Percentiles rank a stretch among this genome's conserved stretches.
phyloP scores from a whole-genome alignment of 2,113 vertebrate genomes.

The Lycocorax pyrrhopterus region DNA sequence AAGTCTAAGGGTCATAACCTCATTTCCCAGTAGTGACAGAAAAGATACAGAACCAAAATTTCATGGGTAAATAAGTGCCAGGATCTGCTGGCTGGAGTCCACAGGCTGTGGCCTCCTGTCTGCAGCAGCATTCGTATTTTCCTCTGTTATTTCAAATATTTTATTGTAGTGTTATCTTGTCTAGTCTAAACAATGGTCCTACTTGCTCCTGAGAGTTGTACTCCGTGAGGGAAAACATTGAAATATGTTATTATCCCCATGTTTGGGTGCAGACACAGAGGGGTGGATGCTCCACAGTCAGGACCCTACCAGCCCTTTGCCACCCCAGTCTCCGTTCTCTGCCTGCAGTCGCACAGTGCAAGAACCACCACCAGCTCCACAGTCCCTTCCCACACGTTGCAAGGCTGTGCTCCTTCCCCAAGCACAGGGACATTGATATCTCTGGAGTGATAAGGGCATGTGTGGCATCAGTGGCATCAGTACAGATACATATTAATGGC shows the following conservation, averaged over 20 bases:
- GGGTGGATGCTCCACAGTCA: neutral
- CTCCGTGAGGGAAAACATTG: neutral
- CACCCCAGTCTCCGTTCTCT: neutral
- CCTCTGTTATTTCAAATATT: neutral
- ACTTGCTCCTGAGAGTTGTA: neutral
- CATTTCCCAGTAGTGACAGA: neutral
- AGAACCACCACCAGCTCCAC: neutral
- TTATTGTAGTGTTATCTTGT: neutral
- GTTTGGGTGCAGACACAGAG: neutral
- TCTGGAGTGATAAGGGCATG: neutral
- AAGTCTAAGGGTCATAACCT: neutral
- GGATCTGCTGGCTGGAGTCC: neutral
- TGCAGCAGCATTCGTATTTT: neutral
- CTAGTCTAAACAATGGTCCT: neutral
- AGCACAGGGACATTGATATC: neutral
- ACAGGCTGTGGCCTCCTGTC: neutral
- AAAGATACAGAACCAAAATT: neutral
- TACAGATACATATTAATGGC: neutral
- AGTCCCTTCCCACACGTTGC: accelerated
- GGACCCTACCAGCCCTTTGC: neutral
- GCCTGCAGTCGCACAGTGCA: neutral
- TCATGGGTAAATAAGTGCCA: neutral
- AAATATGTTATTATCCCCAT: neutral
- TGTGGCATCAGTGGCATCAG: neutral
- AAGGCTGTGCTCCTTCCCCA: neutral